These are phyloP conservation scores for Sarotherodon lohbergeri DNA, from an alignment of 2,113 vertebrate species.

Conservation along the genomic window DNA sequence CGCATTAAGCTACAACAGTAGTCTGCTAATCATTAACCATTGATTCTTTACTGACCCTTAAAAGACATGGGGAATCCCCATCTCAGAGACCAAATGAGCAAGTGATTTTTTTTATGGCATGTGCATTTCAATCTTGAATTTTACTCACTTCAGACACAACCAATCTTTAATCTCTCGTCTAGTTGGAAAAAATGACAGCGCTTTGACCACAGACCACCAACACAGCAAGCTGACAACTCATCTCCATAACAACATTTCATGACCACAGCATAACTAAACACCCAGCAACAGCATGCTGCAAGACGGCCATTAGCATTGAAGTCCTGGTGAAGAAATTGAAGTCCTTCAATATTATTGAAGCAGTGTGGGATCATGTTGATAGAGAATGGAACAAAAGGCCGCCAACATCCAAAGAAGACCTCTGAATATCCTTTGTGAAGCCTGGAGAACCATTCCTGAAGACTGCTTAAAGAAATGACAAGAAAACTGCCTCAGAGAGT, in stretches of 20 bases:
- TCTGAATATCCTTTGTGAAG: background rate
- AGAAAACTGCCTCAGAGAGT: background rate
- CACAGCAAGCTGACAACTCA: constrained; percentile 7
- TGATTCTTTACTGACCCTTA: background rate
- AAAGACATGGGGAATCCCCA: constrained; percentile 1
- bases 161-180: constrained; percentile 4
- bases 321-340: too few relatives aligned
- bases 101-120: background rate
- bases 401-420: background rate
- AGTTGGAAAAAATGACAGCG: constrained; percentile 8
- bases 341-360: background rate
- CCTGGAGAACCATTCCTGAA: background rate
- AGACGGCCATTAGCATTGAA: constrained; percentile 14
- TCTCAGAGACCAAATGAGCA: background rate
- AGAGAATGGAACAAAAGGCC: background rate
- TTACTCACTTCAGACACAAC: constrained; percentile 11
- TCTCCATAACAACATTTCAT: constrained; percentile 19
- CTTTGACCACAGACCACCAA: constrained; percentile 29
- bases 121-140: constrained; percentile 14
- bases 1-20: background rate
- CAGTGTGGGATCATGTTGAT: background rate
- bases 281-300: background rate
- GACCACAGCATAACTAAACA: constrained; percentile 41
- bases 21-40: constrained; percentile 25
- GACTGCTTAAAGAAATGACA: background rate